Base-by-base conservation (phyloP, 2,113 vertebrate genomes). In the Spheniscus mendiculus region DNA sequence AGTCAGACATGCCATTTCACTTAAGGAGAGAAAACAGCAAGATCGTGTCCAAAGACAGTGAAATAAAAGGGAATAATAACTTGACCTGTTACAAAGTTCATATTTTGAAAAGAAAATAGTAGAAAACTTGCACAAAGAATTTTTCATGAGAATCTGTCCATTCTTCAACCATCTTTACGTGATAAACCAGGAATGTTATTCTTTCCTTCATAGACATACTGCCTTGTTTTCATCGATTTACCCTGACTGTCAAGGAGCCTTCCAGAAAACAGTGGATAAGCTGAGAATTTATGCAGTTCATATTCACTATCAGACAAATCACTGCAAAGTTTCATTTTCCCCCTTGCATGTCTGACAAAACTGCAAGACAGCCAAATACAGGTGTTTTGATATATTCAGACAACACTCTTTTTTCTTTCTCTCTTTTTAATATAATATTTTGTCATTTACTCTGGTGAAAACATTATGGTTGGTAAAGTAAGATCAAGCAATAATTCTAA, bases 351-450 rank as follows among this genome's bases (percentile, higher is more conserved):
- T 83, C 88, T 89, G 88, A 98, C 80, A 98, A 95, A 95, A 97
- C 90, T 95, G 89, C 88, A 97, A 93, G 96, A 85, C 78, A 97
- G 95, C 76, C 89, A 96, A 94, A 94, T 69, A 96, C 98, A 98
- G 97, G 98, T 98, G 98, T 97, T 97, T 95, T 84, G 97, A 97
- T 86, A 95, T 63, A 88, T 96, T 93, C 93, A 97, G 95, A 95
- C 91, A 94, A 84, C 81, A 45, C 38, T 77, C 92, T 77, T 93
- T 97, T 94, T 85, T 89, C 61, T 84, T 65, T 62, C 61, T 47
- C 23, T 73, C 40, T 79, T 91, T 85, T 83, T 89, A 78, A 83
- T 87, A 81, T 61, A 95, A 94, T 96, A 92, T 96, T 93, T 93
- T 91, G 72, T 93, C 38, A 63, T 98, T 97, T 94, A 96, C 82